Evolutionary conservation across 2,888 invertebrate species (phyloP).

Genomic region (Plebejus melissa): DNA sequence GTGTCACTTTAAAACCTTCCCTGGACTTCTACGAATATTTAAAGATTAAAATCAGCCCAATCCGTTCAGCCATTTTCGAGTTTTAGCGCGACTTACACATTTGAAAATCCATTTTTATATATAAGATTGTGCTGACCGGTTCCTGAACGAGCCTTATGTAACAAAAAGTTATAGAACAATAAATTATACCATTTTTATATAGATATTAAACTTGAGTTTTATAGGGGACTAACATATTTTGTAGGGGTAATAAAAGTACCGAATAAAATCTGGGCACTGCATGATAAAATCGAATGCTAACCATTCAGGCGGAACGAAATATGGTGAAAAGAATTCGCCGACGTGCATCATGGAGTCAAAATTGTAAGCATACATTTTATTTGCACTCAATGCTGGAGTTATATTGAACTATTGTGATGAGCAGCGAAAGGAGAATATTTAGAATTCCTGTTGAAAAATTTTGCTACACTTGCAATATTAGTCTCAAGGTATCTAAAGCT

Average conservation of each 20-base stretch:
- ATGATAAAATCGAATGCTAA: conserved; percentile 38
- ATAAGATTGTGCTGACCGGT: too few species aligned
- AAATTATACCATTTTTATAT: neutral
- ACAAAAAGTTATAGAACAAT: too few species aligned
- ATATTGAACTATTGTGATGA: conserved; percentile 21
- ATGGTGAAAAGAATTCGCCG: conserved; percentile 38
- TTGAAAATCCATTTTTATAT: too few species aligned
- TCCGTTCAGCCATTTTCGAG: too few species aligned
- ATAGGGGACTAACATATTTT: conserved; percentile 32
- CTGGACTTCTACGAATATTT: too few species aligned
- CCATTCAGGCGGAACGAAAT: conserved; percentile 37
- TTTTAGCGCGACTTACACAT: too few species aligned
- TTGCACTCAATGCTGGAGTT: conserved; percentile 20
- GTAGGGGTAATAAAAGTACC: conserved; percentile 36
- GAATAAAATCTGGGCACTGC: conserved; percentile 37
- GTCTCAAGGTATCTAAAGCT: neutral
- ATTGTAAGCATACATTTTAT: conserved; percentile 25
- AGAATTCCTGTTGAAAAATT: neutral
- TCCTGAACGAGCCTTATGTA: too few species aligned
- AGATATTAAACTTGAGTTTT: conserved; percentile 20
- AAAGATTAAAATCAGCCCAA: too few species aligned
- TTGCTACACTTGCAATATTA: neutral
- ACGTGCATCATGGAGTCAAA: conserved; percentile 33
- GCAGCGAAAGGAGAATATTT: conserved; percentile 11
- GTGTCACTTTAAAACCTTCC: too few species aligned